Conservation (phyloP, 2,113 vertebrate genomes). For the Dolichotis patagonum region DNA sequence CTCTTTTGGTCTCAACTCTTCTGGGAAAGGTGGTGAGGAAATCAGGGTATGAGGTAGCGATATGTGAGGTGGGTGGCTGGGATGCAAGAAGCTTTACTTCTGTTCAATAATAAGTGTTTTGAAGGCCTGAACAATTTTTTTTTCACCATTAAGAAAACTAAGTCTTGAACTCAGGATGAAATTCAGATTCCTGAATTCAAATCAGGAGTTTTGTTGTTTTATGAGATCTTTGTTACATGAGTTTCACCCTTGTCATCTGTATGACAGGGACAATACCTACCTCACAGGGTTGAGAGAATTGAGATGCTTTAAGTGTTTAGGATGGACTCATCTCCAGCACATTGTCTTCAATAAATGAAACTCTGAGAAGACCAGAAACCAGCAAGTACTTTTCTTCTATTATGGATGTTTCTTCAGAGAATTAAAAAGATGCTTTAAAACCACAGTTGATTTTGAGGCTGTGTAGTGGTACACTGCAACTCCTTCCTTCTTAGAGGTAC, state of each 20-base stretch:
- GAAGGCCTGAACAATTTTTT: neutral
- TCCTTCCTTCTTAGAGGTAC: neutral
- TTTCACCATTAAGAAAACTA: neutral
- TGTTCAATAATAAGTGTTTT: neutral
- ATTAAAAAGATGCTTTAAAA: slow-evolving; percentile 7
- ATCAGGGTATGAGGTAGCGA: neutral
- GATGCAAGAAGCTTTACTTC: neutral
- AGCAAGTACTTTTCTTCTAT: neutral
- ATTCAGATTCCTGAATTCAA: slow-evolving; percentile 38
- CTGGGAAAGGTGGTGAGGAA: neutral
- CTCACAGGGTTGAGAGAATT: neutral
- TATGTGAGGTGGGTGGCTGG: neutral
- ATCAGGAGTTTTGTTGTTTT: slow-evolving; percentile 22
- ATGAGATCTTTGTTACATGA: neutral
- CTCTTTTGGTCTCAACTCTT: slow-evolving; percentile 52
- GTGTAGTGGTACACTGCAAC: neutral
- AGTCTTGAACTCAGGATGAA: neutral
- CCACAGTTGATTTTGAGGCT: neutral
- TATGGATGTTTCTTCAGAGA: neutral
- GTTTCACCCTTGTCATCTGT: neutral
- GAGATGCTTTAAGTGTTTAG: neutral
- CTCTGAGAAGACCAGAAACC: neutral
- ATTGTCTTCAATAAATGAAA: neutral
- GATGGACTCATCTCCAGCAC: neutral
- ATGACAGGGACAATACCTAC: neutral